phyloP scores from a whole-genome alignment of 2,888 invertebrate species.

The Drosophila mettleri region DNA sequence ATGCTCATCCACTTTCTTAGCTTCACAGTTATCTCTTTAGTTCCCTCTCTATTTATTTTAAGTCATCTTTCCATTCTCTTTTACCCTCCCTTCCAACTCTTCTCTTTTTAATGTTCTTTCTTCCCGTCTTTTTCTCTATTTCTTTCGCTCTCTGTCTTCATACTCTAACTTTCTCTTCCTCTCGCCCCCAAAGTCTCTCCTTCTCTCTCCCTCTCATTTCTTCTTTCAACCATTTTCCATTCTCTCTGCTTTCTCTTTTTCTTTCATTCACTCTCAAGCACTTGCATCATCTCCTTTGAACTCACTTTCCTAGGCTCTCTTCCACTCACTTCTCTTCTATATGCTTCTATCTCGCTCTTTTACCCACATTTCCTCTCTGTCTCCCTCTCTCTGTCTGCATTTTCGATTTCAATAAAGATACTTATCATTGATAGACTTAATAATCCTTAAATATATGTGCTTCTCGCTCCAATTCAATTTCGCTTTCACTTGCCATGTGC shows the following conservation, averaged over 20 bases:
- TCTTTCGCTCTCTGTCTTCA: too few relatives aligned
- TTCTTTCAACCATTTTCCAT: not conserved
- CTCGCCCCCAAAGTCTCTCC: too few relatives aligned
- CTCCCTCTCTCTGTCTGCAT: not conserved
- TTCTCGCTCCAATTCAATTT: not conserved
- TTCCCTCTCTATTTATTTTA: too few relatives aligned
- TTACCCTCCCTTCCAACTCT: too few relatives aligned
- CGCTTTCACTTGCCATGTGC: not conserved
- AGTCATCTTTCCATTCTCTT: too few relatives aligned
- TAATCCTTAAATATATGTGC: not conserved
- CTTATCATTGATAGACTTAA: not conserved
- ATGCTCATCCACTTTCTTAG: too few relatives aligned
- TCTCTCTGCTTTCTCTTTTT: not conserved
- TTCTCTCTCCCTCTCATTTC: not conserved
- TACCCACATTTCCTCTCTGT: not conserved
- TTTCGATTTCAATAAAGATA: not conserved
- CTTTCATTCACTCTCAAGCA: not conserved
- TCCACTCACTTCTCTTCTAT: not conserved
- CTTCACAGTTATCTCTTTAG: too few relatives aligned
- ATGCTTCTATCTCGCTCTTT: not conserved
- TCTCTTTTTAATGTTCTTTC: too few relatives aligned
- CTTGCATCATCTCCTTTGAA: too few relatives aligned
- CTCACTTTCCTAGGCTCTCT: not conserved
- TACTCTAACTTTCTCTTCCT: too few relatives aligned
- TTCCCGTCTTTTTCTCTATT: too few relatives aligned